A percentile compares a stretch with the other conserved stretches of the same genome.
phyloP scores from a whole-genome alignment of 2,113 vertebrate genomes.

The Rhadina sibilatrix region DNA sequence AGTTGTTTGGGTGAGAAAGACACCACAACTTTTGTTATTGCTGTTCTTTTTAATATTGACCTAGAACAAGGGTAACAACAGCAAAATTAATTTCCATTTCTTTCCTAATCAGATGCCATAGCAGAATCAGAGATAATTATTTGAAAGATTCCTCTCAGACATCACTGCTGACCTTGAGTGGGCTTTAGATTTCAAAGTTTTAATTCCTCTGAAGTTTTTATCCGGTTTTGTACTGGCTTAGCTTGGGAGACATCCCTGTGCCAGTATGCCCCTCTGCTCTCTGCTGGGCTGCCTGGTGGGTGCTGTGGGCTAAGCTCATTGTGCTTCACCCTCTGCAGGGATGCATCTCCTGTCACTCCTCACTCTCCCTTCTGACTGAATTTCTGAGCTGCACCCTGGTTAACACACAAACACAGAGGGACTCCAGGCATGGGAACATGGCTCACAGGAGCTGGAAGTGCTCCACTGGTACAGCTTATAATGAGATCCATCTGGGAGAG shows the following conservation, averaged over 20 bases:
- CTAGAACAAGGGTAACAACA: not conserved
- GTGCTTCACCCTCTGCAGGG: accelerated
- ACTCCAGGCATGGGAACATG: not conserved
- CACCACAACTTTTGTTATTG: not conserved
- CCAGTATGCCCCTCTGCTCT: not conserved
- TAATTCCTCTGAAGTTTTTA: not conserved
- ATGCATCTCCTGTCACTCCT: not conserved
- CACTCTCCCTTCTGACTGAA: not conserved
- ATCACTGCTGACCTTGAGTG: not conserved
- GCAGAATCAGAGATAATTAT: not conserved
- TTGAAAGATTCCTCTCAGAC: not conserved
- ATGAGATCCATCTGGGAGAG: not conserved
- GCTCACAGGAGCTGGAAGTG: not conserved
- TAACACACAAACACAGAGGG: not conserved
- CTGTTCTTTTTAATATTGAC: not conserved
- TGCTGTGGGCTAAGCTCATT: not conserved
- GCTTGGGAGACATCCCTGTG: not conserved
- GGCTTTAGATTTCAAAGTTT: not conserved
- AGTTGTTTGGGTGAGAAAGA: not conserved
- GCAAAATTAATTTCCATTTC: not conserved
- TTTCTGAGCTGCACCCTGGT: not conserved
- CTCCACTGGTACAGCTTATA: not conserved
- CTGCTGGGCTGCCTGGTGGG: not conserved
- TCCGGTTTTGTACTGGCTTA: not conserved
- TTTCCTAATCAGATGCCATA: not conserved